Base-by-base conservation (phyloP, 2,113 vertebrate species). In the Mohoua ochrocephala region DNA sequence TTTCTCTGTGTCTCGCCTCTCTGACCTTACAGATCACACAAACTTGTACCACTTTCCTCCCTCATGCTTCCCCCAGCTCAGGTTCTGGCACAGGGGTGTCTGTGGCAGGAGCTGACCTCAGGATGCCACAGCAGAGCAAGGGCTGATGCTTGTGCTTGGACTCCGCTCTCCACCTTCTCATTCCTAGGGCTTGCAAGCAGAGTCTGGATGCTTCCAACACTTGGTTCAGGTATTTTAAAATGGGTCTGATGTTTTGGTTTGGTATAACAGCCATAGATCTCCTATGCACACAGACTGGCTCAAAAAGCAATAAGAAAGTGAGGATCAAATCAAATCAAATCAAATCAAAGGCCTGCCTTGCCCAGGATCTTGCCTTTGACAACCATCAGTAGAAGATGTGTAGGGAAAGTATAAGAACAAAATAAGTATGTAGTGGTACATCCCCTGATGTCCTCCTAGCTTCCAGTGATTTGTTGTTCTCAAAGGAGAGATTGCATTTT, bases 131-230 rank as follows among this genome's bases (percentile, higher is more conserved):
- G 63, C 20, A 23, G 26, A 41, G 13, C 10, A 14, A 74, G 56
- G 8, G 57, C 15, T 26, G 42, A 15, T 42, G 22, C 15, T 56
- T 52, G 20, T 13, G 17, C 13, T 33, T 0, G 0, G 53, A 22
- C 37, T 45, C 45, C 63, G 31, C 30, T 77, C 35, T 68, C 44
- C 27, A 30, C 41, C 37, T 84, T 50, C 63, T 70, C 35, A 63
- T 57, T 75, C 60, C 53, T 37, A 14, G 71, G 42, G 8, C 24
- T 73, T 76, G 33, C 31, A 44, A 37, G 44, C 2, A 53, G n/a
- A 23, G 31, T 27, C 24, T n/a, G 28, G 42, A 20, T 4, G 11
- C 14, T 87, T 35, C 59, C n/a, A 67, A 19, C 5, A 39, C 39
- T 76, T 63, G 8, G 47, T 44, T 61, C 22, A 27, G n/a, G 47